Conservation (phyloP, 1,140 invertebrate genomes). For the Drosophila mayri region DNA sequence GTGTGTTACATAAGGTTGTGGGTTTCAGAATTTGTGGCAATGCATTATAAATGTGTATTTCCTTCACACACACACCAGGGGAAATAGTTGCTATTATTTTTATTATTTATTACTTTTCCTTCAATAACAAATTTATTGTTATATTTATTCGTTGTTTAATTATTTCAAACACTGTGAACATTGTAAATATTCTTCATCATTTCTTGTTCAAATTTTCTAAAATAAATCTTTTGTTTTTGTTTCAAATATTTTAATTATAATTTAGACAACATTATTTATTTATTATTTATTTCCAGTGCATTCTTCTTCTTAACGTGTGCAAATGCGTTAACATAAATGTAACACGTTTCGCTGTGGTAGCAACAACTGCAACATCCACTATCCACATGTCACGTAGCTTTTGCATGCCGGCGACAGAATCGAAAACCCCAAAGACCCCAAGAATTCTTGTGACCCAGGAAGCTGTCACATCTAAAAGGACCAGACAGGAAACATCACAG, state of each 20-base stretch:
- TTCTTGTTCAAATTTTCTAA: background rate
- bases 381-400: slow-evolving; percentile 75
- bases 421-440: slow-evolving; percentile 31
- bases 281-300: slow-evolving; percentile 1
- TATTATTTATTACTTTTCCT: background rate
- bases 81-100: background rate
- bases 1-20: slow-evolving; percentile 59
- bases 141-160: background rate
- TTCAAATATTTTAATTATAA: background rate
- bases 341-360: slow-evolving; percentile 77
- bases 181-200: background rate
- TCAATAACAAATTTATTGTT: background rate
- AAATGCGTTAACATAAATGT: slow-evolving; percentile 79
- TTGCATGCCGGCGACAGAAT: slow-evolving; percentile 63
- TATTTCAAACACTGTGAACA: background rate
- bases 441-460: slow-evolving; percentile 39
- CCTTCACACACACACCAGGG: background rate
- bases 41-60: slow-evolving; percentile 50
- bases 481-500: slow-evolving; percentile 20
- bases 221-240: background rate
- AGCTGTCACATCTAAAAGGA: slow-evolving; percentile 28
- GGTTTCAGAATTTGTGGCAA: slow-evolving; percentile 67
- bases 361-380: slow-evolving; percentile 51
- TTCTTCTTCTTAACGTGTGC: slow-evolving; percentile 52
- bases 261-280: background rate